Percentiles rank a stretch among this genome's conserved stretches.
phyloP scores from a whole-genome alignment of 2,113 vertebrate species.

The Plecotus auritus region DNA sequence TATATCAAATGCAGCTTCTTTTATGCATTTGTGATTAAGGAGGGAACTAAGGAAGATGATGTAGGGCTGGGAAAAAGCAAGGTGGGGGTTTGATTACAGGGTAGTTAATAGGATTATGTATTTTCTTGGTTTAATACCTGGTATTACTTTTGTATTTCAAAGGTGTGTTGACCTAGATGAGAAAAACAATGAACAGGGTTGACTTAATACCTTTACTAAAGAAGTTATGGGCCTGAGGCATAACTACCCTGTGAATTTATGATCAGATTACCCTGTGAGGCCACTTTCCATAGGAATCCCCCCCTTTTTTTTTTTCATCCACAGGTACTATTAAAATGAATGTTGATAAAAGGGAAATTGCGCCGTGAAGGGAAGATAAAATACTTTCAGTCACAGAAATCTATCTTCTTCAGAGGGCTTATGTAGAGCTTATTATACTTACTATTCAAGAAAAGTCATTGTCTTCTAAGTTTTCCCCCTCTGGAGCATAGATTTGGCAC shows the following conservation, averaged over 20 bases:
- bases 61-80: not conserved
- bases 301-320: not conserved
- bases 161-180: not conserved
- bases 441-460: not conserved
- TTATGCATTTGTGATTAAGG: not conserved
- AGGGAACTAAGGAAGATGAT: not conserved
- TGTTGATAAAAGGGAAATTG: not conserved
- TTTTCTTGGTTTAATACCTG: not conserved
- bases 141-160: not conserved
- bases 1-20: not conserved
- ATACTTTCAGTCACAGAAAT: not conserved
- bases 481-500: not conserved
- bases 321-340: not conserved
- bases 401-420: not conserved
- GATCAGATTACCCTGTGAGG: not conserved
- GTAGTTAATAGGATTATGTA: not conserved
- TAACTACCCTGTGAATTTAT: not conserved
- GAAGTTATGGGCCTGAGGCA: not conserved
- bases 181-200: not conserved
- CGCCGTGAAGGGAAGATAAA: not conserved
- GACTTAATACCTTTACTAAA: not conserved
- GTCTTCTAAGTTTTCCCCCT: rapidly evolving
- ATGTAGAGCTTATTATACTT: not conserved
- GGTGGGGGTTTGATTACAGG: not conserved
- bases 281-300: not conserved